Conservation (phyloP, 2,797 vertebrate species). For the Tympanoctomys barrerae region DNA sequence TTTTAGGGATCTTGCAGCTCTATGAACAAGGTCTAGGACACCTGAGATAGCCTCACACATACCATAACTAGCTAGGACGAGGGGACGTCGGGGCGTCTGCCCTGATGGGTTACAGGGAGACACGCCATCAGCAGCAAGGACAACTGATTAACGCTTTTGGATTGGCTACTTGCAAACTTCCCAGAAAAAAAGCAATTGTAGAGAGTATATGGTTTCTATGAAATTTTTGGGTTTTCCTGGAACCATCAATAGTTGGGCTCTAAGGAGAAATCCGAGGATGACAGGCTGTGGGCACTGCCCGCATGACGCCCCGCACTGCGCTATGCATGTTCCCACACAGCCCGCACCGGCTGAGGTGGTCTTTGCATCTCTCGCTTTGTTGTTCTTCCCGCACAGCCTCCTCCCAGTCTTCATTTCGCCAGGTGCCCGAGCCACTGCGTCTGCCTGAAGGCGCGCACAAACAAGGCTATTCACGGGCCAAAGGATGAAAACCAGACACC, state of each 20-base stretch:
- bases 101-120: not conserved
- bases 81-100: not conserved
- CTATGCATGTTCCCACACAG: not conserved
- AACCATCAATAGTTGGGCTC: not conserved
- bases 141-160: not conserved
- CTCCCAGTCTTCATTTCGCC: not conserved
- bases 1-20: not conserved
- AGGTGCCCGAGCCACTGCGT: not conserved
- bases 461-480: not conserved
- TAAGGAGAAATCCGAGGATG: not conserved
- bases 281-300: not conserved
- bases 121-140: not conserved
- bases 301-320: accelerated
- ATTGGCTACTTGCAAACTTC: not conserved
- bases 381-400: not conserved
- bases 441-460: not conserved
- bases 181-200: not conserved
- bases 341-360: not conserved
- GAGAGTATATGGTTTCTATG: not conserved
- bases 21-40: not conserved
- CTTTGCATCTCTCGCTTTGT: not conserved
- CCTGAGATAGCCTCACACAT: not conserved
- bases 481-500: not conserved
- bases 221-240: not conserved
- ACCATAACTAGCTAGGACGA: not conserved